Evolutionary conservation across 2,113 vertebrate species (phyloP), one percentile per base, ranked within the genome.

Genomic region (Heterotilapia buettikoferi): DNA sequence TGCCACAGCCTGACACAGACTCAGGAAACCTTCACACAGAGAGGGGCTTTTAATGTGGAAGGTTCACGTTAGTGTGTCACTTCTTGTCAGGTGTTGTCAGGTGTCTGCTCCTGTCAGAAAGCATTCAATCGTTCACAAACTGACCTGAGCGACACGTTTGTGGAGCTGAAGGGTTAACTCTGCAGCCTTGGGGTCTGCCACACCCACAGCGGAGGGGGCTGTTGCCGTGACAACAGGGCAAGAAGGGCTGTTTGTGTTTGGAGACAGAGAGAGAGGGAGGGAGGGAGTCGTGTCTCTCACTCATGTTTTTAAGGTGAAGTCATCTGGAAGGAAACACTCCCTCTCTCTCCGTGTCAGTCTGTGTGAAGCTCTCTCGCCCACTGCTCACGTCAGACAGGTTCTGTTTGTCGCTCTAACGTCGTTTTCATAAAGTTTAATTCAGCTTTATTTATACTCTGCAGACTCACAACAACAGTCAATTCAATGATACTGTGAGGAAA

Each of bases 221-320:
- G 89, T 92, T 82, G 7, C 88, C 78, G 38, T 63, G 86, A 31
- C 52, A 16, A 88, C 29, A 1, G 19, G 38, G 40, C 18, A 50
- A 19, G 76, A 82, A 40, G 50, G 24, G 26, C 59, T 84, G 82
- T 78, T 43, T 90, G 68, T 79, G 18, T 81, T 57, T 83, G 31
- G 47, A 71, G 84, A 80, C 21, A 61, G 38, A 81, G 80, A 66
- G 84, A 63, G 43, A 26, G 50, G 13, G 85, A 33, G 26, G 26
- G 66, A 31, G 66, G 21, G 43, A 33, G 68, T 16, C 4, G 2
- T 45, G 53, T 47, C 31, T 38, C 80, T 87, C 16, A 2, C 54
- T 84, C 84, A 6, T 92, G 89, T 87, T 89, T 92, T 88, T 26
- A 66, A 47, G 45, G 78, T 93, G 92, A 95, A 89, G 93, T 94